Base-by-base conservation (phyloP, 2,113 vertebrate species). In the Sinocyclocheilus anophthalmus region DNA sequence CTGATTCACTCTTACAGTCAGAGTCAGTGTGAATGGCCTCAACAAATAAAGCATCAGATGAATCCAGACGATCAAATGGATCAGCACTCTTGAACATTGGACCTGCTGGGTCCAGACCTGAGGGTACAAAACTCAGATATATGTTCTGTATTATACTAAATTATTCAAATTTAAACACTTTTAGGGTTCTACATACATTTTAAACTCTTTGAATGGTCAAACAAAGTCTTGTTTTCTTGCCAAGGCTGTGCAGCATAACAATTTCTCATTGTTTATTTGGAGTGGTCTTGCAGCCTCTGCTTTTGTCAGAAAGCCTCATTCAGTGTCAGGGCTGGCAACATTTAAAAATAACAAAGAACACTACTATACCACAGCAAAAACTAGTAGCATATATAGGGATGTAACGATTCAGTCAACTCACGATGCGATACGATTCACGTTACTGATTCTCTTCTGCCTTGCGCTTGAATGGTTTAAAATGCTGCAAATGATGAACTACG, bases 1-100 rank as follows among this genome's bases (percentile, higher is more conserved):
- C 26, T 82, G 13, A 53, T 53, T 81, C 1, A 5, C 80, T 87
- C 96, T 97, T 93, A 99, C 98, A 94, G 94, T 99, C 98, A 13
- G 96, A 91, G 91, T 99, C 98, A 0, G 97, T 98, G 90, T 99
- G 98, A 91, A 99, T 96, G 87, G 96, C 97, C 72, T 99, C 98
- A 65, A 99, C 97, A 0, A 98, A 99, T 88, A 94, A 91, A 42
- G 97, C 98, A 1, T 99, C 98, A 1, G 95, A 95, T 0, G 98
- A 93, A 90, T 99, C 97, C 89, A 99, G 90, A 1, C 98, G 96
- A 76, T 97, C 96, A 50, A 92, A 97, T 0, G 77, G 91, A 88
- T 95, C 95, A 3, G 95, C 96, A 79, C 90, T 92, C 90, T 97
- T 98, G 53, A 97, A 99, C 91, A 95, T 96, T 0, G 97, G 98